phyloP scores from a whole-genome alignment of 1,140 invertebrate species.

The Caenorhabditis tropicalis region DNA sequence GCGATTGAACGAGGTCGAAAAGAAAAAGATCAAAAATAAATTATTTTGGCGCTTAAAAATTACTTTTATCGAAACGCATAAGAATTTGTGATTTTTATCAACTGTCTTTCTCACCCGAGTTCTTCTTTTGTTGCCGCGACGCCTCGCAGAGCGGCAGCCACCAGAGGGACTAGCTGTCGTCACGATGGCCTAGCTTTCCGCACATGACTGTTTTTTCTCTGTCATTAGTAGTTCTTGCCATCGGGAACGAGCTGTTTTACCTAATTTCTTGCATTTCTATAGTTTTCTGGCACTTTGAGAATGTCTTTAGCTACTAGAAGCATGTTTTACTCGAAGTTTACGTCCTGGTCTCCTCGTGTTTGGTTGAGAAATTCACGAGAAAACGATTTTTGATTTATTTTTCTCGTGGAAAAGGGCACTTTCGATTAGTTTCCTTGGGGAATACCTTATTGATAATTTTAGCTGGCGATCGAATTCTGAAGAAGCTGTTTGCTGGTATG shows the following conservation, averaged over 20 bases:
- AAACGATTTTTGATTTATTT: not conserved
- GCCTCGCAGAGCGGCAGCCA: too few relatives aligned
- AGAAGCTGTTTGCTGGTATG: conserved; percentile 2
- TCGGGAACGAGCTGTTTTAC: not conserved
- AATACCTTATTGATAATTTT: not conserved
- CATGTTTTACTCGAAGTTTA: not conserved
- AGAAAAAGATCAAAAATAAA: too few relatives aligned
- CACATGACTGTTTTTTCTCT: conserved; percentile 19
- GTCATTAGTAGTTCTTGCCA: not conserved
- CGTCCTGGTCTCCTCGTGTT: not conserved
- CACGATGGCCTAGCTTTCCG: not conserved
- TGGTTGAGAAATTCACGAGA: not conserved
- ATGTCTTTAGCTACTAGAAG: not conserved
- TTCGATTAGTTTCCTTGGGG: too few relatives aligned
- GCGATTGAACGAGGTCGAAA: too few relatives aligned
- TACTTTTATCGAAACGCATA: too few relatives aligned
- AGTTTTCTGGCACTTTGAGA: not conserved
- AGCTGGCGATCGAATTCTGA: conserved; percentile 18
- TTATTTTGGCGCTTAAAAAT: too few relatives aligned
- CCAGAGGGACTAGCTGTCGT: not conserved
- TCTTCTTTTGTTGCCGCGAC: too few relatives aligned
- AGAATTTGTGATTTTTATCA: too few relatives aligned
- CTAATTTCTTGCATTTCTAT: not conserved
- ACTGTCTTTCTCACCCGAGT: not conserved
- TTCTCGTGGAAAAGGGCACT: not conserved